Evolutionary conservation across 2,888 invertebrate species (phyloP), one percentile per base, ranked within the genome.

Genomic region (Scaptomyza caliginosa): DNA sequence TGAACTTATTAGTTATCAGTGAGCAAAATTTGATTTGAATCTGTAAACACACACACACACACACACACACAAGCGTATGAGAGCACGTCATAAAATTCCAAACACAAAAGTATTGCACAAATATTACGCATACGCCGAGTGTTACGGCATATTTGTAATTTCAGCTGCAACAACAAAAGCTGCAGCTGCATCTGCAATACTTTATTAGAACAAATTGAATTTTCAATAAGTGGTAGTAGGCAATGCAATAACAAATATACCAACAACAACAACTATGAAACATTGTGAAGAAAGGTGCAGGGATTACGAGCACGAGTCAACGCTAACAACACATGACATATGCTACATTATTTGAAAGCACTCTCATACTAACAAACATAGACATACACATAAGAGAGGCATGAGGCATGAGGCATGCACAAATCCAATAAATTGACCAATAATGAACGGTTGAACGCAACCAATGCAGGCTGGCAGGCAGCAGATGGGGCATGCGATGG

Each of bases 401-500:
- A 51, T 70, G 68, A 48, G 62, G 71, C 79, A 52, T 67, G 69
- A 50, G 62, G 71, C 79, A 76, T 80, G 82, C 75, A 74, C 79
- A 86, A 77, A 85, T 84, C 88, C 89, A 89, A 89, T 89, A 89
- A 88, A 88, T 88, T 89, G 88, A 85, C 82, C 89, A 89, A 85
- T 82, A 80, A 85, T 86, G 86, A 86, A 86, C 84, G 86, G 72
- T 83, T 77, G 69, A 75, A 77, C 72, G 66, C 83, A 83, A 59
- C 57, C 67, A 45, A 63, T 65, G 62, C 55, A 43, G 45, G 28
- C 13, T 17, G 39, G 16, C 10, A 32, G 2, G 23, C 32, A 8
- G 19, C 5, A 8, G 16, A 10, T 10, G 4, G 36, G 26, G 50
- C 36, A 49, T 23, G 50, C 62, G 34, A 58, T 36, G 30, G 30